Conservation (phyloP, 2,113 vertebrate species). For the Romanogobio albipinnatus region DNA sequence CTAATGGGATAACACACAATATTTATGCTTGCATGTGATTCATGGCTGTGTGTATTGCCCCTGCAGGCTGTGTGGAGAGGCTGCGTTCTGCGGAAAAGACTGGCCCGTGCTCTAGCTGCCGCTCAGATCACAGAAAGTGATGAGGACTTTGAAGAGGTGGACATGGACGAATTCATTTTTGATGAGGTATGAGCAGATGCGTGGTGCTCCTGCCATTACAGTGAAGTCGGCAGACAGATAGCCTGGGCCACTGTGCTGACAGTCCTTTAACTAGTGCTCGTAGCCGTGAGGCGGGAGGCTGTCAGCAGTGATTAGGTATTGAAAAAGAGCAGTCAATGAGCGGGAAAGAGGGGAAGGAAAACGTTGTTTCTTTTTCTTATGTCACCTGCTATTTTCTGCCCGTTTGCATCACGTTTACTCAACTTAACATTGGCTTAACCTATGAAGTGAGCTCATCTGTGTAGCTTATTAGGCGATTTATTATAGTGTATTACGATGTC, state of each 20-base stretch:
- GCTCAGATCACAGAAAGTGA: slow-evolving; percentile 77
- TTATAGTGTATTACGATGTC: slow-evolving; percentile 22
- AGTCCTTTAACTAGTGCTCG: slow-evolving; percentile 1
- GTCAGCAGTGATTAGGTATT: slow-evolving; percentile 44
- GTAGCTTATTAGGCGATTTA: slow-evolving; percentile 11
- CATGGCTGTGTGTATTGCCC: slow-evolving; percentile 77
- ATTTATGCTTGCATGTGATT: slow-evolving; percentile 87
- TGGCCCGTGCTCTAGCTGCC: slow-evolving; percentile 82
- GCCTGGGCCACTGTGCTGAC: slow-evolving; percentile 15
- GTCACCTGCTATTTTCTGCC: slow-evolving; percentile 25
- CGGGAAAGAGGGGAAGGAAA: slow-evolving; percentile 1
- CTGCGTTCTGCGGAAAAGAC: slow-evolving; percentile 84
- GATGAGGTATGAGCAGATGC: slow-evolving; percentile 82
- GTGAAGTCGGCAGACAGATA: slow-evolving; percentile 41
- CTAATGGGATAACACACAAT: slow-evolving; percentile 91
- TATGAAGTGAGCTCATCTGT: slow-evolving; percentile 4
- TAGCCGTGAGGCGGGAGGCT: slow-evolving; percentile 1
- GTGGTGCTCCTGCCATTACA: slow-evolving; percentile 40
- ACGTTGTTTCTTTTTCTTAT: slow-evolving; percentile 21
- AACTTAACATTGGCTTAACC: slow-evolving; percentile 29
- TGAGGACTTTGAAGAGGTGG: slow-evolving; percentile 87
- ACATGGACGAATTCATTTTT: slow-evolving; percentile 84
- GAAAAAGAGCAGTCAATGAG: slow-evolving; percentile 37
- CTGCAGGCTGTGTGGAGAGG: slow-evolving; percentile 94
- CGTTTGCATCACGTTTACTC: slow-evolving; percentile 19